These are phyloP conservation scores for Cistogaster globosa DNA, from an alignment of 2,888 invertebrate genomes.

Conservation along the genomic window DNA sequence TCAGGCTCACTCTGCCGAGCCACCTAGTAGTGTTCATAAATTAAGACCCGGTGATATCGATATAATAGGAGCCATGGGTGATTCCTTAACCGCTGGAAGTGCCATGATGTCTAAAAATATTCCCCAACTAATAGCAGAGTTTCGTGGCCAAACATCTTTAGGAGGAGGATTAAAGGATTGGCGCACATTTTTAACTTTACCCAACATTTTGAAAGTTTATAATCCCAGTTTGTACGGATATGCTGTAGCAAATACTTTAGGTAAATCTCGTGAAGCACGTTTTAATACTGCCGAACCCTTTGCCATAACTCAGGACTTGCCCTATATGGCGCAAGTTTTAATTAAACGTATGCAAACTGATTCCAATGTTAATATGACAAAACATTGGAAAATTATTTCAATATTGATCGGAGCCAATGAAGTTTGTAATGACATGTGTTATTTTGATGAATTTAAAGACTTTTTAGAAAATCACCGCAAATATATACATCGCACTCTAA, in stretches of 20 bases:
- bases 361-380: conserved; percentile 83
- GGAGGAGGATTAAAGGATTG: conserved; percentile 84
- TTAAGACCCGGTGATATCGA: conserved; percentile 85
- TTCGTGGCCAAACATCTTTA: conserved; percentile 83
- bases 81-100: conserved; percentile 85
- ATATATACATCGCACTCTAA: conserved; percentile 83
- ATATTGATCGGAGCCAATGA: conserved; percentile 86
- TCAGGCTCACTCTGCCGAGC: conserved; percentile 76
- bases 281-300: conserved; percentile 80
- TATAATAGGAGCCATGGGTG: conserved; percentile 85
- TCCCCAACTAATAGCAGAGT: conserved; percentile 83
- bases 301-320: conserved; percentile 77
- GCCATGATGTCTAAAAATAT: conserved; percentile 84
- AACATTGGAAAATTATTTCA: conserved; percentile 86
- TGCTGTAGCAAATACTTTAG: conserved; percentile 77
- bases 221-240: conserved; percentile 87
- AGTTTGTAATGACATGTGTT: conserved; percentile 85
- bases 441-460: conserved; percentile 79
- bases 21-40: conserved; percentile 84
- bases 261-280: conserved; percentile 75
- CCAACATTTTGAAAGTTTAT: conserved; percentile 86
- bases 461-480: conserved; percentile 82
- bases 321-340: conserved; percentile 76
- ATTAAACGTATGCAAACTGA: conserved; percentile 77
- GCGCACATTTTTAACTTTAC: conserved; percentile 84